Evolutionary conservation across 2,797 vertebrate genomes (phyloP).

Genomic region (Catostomus latipinnis): DNA sequence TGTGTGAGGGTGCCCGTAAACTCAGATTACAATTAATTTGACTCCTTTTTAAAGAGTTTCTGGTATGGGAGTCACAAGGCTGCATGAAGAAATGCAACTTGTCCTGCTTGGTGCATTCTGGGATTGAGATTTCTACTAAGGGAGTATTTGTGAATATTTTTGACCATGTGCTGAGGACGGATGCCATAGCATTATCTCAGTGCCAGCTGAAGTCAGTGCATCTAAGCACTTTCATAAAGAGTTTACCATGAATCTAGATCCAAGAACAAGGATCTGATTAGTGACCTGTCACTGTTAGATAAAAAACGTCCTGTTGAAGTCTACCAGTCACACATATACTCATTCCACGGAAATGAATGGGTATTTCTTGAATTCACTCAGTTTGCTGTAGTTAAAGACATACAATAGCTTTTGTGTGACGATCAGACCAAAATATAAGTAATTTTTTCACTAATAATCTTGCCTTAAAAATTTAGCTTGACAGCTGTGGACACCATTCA

Average conservation of each 20-base stretch:
- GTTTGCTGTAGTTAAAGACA: slow-evolving; percentile 9
- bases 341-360: slow-evolving; percentile 5
- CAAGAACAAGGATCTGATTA: background rate
- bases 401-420: no score
- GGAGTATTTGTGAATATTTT: background rate
- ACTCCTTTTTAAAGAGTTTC: slow-evolving; percentile 34
- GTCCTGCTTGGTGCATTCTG: slow-evolving; percentile 8
- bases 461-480: no score
- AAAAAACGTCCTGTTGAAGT: background rate
- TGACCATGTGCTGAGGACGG: background rate
- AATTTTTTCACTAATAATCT: no score
- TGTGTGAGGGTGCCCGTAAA: slow-evolving; percentile 77
- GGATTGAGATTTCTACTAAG: background rate
- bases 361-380: slow-evolving; percentile 49
- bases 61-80: slow-evolving; percentile 1
- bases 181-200: background rate
- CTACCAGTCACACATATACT: background rate
- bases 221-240: background rate
- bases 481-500: no score
- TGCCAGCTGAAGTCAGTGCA: background rate
- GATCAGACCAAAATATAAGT: no score
- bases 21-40: slow-evolving; percentile 54
- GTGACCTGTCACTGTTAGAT: background rate
- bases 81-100: slow-evolving; percentile 5
- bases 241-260: background rate